These are phyloP conservation scores for Saguinus imperator DNA, from an alignment of 2,113 vertebrate species.

Conservation along the genomic window DNA sequence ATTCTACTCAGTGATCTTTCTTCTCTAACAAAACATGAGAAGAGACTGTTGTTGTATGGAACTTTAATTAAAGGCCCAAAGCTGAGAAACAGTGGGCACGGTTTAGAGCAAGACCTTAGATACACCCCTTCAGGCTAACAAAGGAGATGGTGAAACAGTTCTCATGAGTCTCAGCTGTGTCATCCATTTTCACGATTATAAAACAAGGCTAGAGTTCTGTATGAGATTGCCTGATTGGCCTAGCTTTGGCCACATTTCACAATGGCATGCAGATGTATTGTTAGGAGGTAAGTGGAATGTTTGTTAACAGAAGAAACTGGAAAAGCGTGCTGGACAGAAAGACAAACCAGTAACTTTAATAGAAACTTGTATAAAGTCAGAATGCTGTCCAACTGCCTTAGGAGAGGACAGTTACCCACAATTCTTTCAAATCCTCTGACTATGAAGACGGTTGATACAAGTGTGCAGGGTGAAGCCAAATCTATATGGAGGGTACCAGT, in stretches of 20 bases:
- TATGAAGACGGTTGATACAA: neutral
- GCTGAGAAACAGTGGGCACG: neutral
- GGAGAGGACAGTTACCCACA: too few relatives aligned
- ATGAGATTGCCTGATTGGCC: neutral
- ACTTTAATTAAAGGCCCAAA: neutral
- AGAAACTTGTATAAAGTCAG: neutral
- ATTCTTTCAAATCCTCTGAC: neutral
- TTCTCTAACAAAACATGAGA: neutral
- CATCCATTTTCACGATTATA: neutral
- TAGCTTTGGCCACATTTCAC: neutral
- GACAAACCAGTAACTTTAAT: neutral
- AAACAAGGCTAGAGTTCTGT: neutral
- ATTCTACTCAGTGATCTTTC: neutral
- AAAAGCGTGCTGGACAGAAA: neutral
- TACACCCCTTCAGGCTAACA: neutral
- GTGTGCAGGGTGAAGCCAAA: neutral
- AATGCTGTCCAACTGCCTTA: neutral
- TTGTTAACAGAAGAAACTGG: neutral
- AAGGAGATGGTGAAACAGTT: neutral
- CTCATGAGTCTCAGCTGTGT: neutral
- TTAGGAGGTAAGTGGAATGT: neutral
- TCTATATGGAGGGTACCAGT: neutral
- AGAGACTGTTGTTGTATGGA: neutral
- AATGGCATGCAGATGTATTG: neutral
- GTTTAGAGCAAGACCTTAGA: neutral